These are phyloP conservation scores for Harmothoe impar DNA, from an alignment of 2,888 invertebrate species.

Conservation along the genomic window DNA sequence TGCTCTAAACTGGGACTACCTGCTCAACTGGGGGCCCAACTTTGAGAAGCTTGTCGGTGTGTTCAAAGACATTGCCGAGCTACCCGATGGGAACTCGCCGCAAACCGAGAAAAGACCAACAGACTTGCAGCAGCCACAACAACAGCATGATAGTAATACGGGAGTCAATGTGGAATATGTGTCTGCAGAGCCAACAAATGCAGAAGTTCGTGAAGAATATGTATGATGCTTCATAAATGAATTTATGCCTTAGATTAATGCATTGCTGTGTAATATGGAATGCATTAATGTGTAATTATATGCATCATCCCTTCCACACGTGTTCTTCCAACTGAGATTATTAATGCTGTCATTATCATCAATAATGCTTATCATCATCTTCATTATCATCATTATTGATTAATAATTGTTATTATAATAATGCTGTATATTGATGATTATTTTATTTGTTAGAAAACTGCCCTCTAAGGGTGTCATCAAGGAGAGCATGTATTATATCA, in stretches of 20 bases:
- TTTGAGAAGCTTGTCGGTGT: slow-evolving; percentile 97
- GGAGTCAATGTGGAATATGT: slow-evolving; percentile 44
- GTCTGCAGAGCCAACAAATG: slow-evolving; percentile 57
- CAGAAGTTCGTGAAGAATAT: slow-evolving; percentile 58
- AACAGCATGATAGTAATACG: neutral
- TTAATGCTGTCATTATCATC: slow-evolving; percentile 1
- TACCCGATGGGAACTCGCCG: slow-evolving; percentile 88
- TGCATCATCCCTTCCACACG: slow-evolving; percentile 44
- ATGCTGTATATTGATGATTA: slow-evolving; percentile 48
- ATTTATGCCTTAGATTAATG: slow-evolving; percentile 5
- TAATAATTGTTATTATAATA: slow-evolving; percentile 9
- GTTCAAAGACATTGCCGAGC: slow-evolving; percentile 96
- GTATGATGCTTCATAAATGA: slow-evolving; percentile 56
- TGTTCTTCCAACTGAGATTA: slow-evolving; percentile 62
- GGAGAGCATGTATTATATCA: slow-evolving; percentile 6
- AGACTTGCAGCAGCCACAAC: neutral
- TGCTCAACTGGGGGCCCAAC: slow-evolving; percentile 97
- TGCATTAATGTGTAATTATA: neutral
- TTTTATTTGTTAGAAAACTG: slow-evolving; percentile 32
- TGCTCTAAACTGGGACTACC: slow-evolving; percentile 95
- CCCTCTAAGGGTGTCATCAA: slow-evolving; percentile 40
- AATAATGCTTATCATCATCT: neutral
- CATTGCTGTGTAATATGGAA: too few relatives aligned
- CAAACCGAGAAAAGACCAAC: slow-evolving; percentile 15
- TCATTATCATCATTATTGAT: neutral